Evolutionary conservation across 2,113 vertebrate species (phyloP).

Genomic region (Regulus satrapa): DNA sequence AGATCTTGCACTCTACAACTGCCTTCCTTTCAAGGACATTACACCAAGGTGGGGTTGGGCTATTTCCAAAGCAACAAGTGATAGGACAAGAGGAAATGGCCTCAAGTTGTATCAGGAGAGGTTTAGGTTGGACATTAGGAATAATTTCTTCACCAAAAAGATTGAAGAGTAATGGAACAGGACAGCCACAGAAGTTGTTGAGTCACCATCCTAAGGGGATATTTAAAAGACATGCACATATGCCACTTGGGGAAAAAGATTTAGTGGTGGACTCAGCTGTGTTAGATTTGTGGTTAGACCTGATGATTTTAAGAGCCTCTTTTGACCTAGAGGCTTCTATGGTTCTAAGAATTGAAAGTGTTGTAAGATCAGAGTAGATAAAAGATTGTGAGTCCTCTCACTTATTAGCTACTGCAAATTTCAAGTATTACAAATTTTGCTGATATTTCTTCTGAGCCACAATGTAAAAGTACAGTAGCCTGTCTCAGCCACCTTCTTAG

Average conservation of each 20-base stretch:
- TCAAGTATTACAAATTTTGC: background rate
- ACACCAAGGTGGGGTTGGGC: fast-evolving
- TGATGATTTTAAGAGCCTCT: background rate
- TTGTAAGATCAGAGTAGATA: background rate
- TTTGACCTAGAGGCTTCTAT: background rate
- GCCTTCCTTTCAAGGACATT: background rate
- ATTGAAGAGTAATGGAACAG: background rate
- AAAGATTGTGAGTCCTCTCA: background rate
- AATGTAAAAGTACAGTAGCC: no score
- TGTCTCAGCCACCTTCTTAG: background rate
- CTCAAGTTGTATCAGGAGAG: background rate
- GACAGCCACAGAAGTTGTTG: background rate
- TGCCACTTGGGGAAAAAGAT: background rate
- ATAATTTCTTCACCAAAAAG: background rate
- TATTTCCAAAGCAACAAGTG: background rate
- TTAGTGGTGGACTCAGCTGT: background rate
- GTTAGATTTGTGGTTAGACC: background rate
- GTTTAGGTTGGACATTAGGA: background rate
- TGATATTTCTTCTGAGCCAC: background rate
- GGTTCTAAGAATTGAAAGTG: background rate
- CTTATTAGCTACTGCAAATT: background rate
- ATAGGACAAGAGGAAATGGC: background rate
- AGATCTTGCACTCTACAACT: background rate
- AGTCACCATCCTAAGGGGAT: background rate
- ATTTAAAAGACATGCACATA: background rate